Evolutionary conservation across 1,140 invertebrate genomes (phyloP).

Genomic region (Drosophila fuyamai): DNA sequence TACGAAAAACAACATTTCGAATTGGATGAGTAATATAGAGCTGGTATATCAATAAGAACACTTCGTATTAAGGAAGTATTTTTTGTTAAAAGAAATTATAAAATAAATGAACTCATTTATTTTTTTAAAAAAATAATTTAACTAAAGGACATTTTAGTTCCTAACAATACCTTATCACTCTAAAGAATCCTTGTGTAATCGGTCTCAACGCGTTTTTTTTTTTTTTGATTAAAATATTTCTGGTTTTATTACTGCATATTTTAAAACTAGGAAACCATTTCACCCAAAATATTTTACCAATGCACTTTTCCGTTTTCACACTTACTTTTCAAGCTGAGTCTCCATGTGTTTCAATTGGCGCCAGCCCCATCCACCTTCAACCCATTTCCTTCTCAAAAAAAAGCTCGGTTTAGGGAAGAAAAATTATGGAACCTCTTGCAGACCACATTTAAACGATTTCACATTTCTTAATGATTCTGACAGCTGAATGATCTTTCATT

Average conservation of each 20-base stretch:
- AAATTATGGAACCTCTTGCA: constrained; percentile 31
- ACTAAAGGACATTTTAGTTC: too few relatives aligned
- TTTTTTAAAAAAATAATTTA: too few relatives aligned
- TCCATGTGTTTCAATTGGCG: constrained; percentile 58
- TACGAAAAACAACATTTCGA: neutral
- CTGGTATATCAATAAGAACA: neutral
- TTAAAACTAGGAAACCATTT: too few relatives aligned
- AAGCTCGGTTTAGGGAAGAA: constrained; percentile 60
- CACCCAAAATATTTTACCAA: neutral
- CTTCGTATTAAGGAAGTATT: too few relatives aligned
- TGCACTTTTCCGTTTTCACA: constrained; percentile 1
- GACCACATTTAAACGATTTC: constrained; percentile 76
- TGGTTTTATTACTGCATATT: too few relatives aligned
- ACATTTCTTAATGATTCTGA: constrained; percentile 81
- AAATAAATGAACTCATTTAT: too few relatives aligned
- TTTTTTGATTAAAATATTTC: too few relatives aligned
- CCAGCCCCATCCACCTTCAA: constrained; percentile 27
- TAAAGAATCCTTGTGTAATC: too few relatives aligned
- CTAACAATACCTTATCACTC: too few relatives aligned
- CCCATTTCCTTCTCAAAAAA: constrained; percentile 24
- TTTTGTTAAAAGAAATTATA: too few relatives aligned
- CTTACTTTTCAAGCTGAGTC: constrained; percentile 17
- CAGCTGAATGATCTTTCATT: constrained; percentile 81
- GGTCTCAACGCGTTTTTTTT: too few relatives aligned
- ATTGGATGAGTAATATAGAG: neutral